Evolutionary conservation across 2,113 vertebrate species (phyloP), one percentile per base, ranked within the genome.

Genomic region (Mesitornis unicolor): DNA sequence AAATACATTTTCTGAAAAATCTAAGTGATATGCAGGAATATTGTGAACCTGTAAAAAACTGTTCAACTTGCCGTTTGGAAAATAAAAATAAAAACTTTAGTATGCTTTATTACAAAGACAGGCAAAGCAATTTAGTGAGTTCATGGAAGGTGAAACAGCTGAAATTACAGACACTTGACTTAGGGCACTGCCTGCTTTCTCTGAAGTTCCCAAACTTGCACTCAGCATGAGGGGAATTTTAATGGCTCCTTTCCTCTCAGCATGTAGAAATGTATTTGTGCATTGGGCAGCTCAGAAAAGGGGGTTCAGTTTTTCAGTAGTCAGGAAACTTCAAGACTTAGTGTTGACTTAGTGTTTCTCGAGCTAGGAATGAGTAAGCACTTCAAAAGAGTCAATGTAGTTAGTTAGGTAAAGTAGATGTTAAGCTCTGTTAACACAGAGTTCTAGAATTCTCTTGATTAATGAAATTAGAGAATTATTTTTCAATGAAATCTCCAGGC

Each of bases 141-240:
- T 94, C 63, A 77, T 63, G 40, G 31, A 93, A 91, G 79, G 57
- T 90, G 57, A 87, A 92, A 95, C 68, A 77, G 13, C 29, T 93
- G 68, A 92, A 81, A 95, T 82, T 68, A 74, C 48, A 84, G 38
- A 18, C 4, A 0, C 19, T 89, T 86, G 82, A 91, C 80, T 78
- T 61, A 45, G 17, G 25, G 36, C 17, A 36, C 65, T 53, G 9
- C 42, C 69, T 82, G 24, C 19, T n/a, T 57, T 92, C 40, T 38
- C 15, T 71, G 31, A 76, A 59, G 33, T 16, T 87, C 33, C 53
- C 38, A 47, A 91, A 85, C 25, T 21, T 61, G 7, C 21, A 19
- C 14, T 50, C 48, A 92, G 38, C 26, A 73, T 71, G 76, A 65
- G 67, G 45, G 53, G n/a, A 84, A 68, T 83, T 93, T 94, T 88